Percentiles rank a stretch among this genome's conserved stretches.
phyloP scores from a whole-genome alignment of 2,888 invertebrate genomes.

The Ormia ochracea region DNA sequence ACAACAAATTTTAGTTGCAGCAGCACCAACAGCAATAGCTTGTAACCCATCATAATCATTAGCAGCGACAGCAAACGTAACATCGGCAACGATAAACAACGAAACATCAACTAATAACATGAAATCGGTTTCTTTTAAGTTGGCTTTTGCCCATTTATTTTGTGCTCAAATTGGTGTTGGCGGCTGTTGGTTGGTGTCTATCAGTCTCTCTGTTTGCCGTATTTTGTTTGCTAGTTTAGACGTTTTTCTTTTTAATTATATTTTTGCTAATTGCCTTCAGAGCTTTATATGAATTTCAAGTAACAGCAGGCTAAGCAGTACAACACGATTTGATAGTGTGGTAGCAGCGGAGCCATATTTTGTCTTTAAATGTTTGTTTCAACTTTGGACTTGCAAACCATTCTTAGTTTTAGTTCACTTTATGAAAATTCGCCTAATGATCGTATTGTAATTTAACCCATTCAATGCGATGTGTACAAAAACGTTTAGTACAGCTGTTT shows the following conservation, averaged over 20 bases:
- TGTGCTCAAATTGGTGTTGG: slow-evolving; percentile 43
- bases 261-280: slow-evolving; percentile 21
- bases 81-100: slow-evolving; percentile 30
- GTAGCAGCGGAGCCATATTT: no score
- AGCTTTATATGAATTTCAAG: slow-evolving; percentile 18
- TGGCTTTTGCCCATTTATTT: slow-evolving; percentile 14
- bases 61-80: slow-evolving; percentile 22
- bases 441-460: no score
- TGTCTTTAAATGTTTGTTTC: no score
- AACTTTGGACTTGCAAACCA: no score
- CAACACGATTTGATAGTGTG: no score
- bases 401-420: no score
- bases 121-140: slow-evolving; percentile 41
- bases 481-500: no score
- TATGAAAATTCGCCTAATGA: no score
- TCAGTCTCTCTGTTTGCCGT: background rate
- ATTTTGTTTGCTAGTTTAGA: background rate
- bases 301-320: no score
- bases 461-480: no score
- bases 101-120: slow-evolving; percentile 36
- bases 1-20: slow-evolving; percentile 38
- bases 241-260: background rate
- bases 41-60: slow-evolving; percentile 52
- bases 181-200: slow-evolving; percentile 15
- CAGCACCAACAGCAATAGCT: slow-evolving; percentile 12